These are phyloP conservation scores for Aix galericulata DNA, from an alignment of 2,113 vertebrate genomes.

Conservation along the genomic window DNA sequence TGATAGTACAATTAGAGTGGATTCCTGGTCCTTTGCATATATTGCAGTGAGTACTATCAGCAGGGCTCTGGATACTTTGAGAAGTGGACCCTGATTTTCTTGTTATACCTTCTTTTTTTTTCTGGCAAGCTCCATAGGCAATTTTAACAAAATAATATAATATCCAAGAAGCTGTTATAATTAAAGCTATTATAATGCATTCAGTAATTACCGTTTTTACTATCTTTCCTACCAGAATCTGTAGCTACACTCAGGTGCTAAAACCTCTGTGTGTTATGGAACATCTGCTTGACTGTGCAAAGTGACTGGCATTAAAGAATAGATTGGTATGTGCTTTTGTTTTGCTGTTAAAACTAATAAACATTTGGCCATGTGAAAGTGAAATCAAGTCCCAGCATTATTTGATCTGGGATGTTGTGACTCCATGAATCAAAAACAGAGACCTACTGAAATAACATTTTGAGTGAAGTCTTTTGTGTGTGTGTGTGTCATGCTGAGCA, in stretches of 20 bases:
- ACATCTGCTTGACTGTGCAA: not conserved
- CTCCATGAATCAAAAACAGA: not conserved
- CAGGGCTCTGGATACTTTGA: not conserved
- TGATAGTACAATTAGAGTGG: not conserved
- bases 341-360: not conserved
- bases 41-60: not conserved
- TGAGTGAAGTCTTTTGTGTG: not conserved
- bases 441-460: not conserved
- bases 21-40: not conserved
- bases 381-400: not conserved
- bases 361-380: not conserved
- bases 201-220: not conserved
- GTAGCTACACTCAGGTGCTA: not conserved
- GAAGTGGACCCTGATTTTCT: not conserved
- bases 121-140: not conserved
- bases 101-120: not conserved
- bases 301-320: not conserved
- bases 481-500: not conserved
- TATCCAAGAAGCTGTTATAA: not conserved
- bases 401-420: not conserved
- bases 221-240: not conserved
- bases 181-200: not conserved
- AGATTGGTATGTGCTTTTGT: not conserved
- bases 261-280: not conserved
- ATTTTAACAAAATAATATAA: not conserved